A percentile compares a stretch with the other conserved stretches of the same genome.
These are phyloP conservation scores for Pseudochirops cupreus DNA, from an alignment of 2,797 vertebrate genomes.

Conservation along the genomic window DNA sequence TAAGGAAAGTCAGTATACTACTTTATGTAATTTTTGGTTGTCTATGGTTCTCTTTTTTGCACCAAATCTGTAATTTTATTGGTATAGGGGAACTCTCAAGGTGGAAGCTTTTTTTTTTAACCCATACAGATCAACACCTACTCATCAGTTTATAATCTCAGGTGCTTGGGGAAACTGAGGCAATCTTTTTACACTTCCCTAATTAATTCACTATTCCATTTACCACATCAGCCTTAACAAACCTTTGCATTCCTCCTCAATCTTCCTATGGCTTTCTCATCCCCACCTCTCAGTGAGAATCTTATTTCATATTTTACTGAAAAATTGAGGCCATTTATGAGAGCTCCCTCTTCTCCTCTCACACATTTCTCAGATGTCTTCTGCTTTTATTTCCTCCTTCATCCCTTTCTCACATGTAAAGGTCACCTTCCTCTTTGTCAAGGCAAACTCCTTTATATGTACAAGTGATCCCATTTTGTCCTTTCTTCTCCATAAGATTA, in stretches of 20 bases:
- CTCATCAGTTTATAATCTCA: neutral
- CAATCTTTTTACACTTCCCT: neutral
- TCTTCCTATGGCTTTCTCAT: neutral
- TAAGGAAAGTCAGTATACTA: neutral
- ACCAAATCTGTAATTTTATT: neutral
- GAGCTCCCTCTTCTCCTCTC: neutral
- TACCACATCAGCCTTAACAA: neutral
- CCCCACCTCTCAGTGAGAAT: neutral
- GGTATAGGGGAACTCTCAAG: neutral
- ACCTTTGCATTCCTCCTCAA: neutral
- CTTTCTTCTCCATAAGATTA: neutral
- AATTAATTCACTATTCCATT: neutral
- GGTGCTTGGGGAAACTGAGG: neutral
- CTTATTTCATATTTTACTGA: neutral
- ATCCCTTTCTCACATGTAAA: neutral
- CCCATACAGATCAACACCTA: neutral
- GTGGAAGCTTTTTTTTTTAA: neutral
- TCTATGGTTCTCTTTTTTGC: neutral
- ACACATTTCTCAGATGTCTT: neutral
- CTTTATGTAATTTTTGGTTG: neutral
- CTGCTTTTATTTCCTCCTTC: neutral
- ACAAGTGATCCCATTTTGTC: neutral
- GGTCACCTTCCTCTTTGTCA: neutral
- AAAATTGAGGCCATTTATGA: neutral
- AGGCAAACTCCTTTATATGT: neutral